Conservation (phyloP, 92 coral and sea anemone genomes). For the Palythoa caribaeorum region DNA sequence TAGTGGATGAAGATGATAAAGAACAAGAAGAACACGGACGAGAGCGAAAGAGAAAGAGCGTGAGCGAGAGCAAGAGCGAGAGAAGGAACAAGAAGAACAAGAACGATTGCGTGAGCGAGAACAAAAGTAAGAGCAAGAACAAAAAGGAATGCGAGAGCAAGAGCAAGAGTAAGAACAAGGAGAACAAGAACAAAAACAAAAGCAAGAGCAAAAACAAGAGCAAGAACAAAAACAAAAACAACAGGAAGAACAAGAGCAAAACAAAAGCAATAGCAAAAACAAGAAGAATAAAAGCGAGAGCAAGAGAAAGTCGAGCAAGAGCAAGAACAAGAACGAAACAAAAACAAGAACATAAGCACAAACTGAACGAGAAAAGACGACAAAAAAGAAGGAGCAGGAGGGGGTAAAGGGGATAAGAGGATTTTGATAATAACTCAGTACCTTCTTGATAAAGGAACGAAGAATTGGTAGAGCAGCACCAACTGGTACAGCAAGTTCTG, state of each 20-base stretch:
- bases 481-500: slow-evolving; percentile 82
- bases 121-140: too few species aligned
- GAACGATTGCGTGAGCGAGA: too few species aligned
- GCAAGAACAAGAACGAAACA: not conserved
- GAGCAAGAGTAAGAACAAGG: not conserved
- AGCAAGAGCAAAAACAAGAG: too few species aligned
- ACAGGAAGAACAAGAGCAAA: too few species aligned
- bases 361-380: not conserved
- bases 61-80: not conserved
- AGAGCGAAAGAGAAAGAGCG: not conserved
- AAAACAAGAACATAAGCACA: too few species aligned
- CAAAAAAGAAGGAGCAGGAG: not conserved
- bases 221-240: not conserved
- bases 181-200: not conserved
- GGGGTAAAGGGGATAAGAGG: not conserved
- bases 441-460: slow-evolving; percentile 85
- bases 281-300: too few species aligned
- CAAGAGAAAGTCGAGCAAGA: not conserved
- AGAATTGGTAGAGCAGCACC: slow-evolving; percentile 83
- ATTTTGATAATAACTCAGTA: slow-evolving; percentile 6
- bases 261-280: too few species aligned
- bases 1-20: not conserved
- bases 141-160: not conserved
- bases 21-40: not conserved
- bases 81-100: not conserved